These are phyloP conservation scores for Drosophila vallismaia DNA, from an alignment of 2,888 invertebrate genomes.

Conservation along the genomic window DNA sequence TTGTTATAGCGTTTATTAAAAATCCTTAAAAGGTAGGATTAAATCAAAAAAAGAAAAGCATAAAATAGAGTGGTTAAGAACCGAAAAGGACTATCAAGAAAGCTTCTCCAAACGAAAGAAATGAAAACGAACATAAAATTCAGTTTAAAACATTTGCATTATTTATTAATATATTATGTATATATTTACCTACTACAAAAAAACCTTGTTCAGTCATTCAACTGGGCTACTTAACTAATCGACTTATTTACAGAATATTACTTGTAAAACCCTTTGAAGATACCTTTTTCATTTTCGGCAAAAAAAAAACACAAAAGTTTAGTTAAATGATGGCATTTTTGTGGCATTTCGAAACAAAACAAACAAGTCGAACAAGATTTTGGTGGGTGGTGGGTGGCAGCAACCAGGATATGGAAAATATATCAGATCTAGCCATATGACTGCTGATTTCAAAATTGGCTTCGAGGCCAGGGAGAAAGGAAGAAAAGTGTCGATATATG, in stretches of 20 bases:
- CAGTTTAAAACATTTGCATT: slow-evolving; percentile 11
- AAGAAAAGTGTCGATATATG: slow-evolving; percentile 2
- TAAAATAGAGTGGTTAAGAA: slow-evolving; percentile 22
- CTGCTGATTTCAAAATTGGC: slow-evolving; percentile 30
- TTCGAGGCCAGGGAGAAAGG: background rate
- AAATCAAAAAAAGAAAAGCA: slow-evolving; percentile 25
- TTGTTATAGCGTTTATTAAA: slow-evolving; percentile 57
- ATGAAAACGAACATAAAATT: slow-evolving; percentile 8
- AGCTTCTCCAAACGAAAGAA: slow-evolving; percentile 14
- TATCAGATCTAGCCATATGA: slow-evolving; percentile 41
- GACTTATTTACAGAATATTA: slow-evolving; percentile 31
- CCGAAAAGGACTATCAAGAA: slow-evolving; percentile 34
- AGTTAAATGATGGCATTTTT: slow-evolving; percentile 66
- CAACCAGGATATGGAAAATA: slow-evolving; percentile 10
- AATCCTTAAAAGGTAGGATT: slow-evolving; percentile 27
- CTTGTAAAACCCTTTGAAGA: slow-evolving; percentile 50
- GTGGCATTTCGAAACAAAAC: slow-evolving; percentile 60
- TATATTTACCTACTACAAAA: slow-evolving; percentile 35
- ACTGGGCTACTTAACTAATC: slow-evolving; percentile 27
- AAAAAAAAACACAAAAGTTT: slow-evolving; percentile 7
- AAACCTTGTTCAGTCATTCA: slow-evolving; percentile 28
- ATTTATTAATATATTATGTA: slow-evolving; percentile 6
- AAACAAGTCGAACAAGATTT: slow-evolving; percentile 48
- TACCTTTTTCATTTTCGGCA: slow-evolving; percentile 42
- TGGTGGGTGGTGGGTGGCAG: slow-evolving; percentile 10